A percentile compares a stretch with the other conserved stretches of the same genome.
Evolutionary conservation across 2,888 invertebrate species (phyloP).

Genomic region (Ramazzottius varieornatus): DNA sequence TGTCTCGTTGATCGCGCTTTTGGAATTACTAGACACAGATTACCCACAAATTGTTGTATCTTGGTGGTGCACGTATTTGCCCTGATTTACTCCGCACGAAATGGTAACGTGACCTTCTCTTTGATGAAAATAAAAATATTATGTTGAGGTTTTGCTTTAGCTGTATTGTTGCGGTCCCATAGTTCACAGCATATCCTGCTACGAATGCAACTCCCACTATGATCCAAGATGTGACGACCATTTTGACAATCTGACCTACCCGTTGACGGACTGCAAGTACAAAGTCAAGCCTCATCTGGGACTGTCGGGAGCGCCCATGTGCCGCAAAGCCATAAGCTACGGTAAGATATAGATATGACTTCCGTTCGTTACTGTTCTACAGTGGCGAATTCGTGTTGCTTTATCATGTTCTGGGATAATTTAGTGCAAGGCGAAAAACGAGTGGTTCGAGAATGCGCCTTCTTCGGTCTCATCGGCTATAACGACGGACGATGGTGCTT

Average conservation of each 20-base stretch:
- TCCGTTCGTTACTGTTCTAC: neutral
- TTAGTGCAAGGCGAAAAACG: neutral
- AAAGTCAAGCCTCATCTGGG: conserved; percentile 8
- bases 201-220: conserved; percentile 66
- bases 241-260: conserved; percentile 57
- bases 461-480: conserved; percentile 18
- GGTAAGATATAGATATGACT: conserved; percentile 31
- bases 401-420: too few relatives aligned
- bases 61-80: too few relatives aligned
- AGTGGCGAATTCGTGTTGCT: too few relatives aligned
- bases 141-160: too few relatives aligned
- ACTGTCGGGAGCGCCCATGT: conserved; percentile 33
- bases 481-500: conserved; percentile 20
- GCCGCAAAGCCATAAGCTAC: conserved; percentile 54
- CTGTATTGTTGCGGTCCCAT: too few relatives aligned
- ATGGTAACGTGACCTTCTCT: too few relatives aligned
- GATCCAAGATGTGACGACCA: conserved; percentile 67
- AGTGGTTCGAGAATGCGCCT: conserved; percentile 21
- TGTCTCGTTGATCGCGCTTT: too few relatives aligned
- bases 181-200: conserved; percentile 38
- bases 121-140: too few relatives aligned
- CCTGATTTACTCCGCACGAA: too few relatives aligned
- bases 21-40: too few relatives aligned
- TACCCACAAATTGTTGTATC: too few relatives aligned
- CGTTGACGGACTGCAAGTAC: conserved; percentile 49